Percentiles rank a stretch among this genome's conserved stretches.
Conservation (phyloP, 2,113 vertebrate genomes). For the Tichodroma muraria region DNA sequence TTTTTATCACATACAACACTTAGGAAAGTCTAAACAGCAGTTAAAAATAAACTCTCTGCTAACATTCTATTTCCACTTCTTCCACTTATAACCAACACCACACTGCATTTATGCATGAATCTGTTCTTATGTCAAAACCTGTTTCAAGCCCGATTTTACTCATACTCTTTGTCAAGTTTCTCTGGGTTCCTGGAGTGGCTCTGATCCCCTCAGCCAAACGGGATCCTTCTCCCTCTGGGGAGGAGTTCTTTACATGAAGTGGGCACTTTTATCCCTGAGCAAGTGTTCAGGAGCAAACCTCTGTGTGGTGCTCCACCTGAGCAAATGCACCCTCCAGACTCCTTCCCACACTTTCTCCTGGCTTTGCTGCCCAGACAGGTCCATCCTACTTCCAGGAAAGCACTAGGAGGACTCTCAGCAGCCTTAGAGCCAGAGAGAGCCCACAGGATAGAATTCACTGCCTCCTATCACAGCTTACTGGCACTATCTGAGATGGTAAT, state of each 20-base stretch:
- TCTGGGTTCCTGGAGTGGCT: neutral
- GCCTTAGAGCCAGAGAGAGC: neutral
- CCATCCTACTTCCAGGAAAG: neutral
- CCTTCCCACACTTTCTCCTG: neutral
- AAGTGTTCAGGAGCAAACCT: neutral
- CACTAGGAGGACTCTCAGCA: neutral
- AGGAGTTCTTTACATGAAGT: neutral
- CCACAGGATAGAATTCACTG: neutral
- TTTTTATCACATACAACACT: neutral
- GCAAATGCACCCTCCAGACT: neutral
- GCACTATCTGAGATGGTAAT: neutral
- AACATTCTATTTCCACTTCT: neutral
- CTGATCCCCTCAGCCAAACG: neutral
- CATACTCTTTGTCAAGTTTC: neutral
- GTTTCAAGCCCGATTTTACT: neutral
- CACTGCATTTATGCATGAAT: neutral
- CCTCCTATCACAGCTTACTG: neutral
- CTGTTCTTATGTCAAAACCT: neutral
- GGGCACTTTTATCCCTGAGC: neutral
- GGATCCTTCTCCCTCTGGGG: neutral
- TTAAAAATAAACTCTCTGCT: constrained; percentile 14
- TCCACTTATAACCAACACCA: constrained; percentile 7
- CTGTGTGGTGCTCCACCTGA: neutral
- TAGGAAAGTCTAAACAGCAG: neutral
- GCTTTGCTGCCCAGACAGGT: neutral